Evolutionary conservation across 2,797 vertebrate species (phyloP), one percentile per base, ranked within the genome.

Genomic region (Tarsius wallacei): DNA sequence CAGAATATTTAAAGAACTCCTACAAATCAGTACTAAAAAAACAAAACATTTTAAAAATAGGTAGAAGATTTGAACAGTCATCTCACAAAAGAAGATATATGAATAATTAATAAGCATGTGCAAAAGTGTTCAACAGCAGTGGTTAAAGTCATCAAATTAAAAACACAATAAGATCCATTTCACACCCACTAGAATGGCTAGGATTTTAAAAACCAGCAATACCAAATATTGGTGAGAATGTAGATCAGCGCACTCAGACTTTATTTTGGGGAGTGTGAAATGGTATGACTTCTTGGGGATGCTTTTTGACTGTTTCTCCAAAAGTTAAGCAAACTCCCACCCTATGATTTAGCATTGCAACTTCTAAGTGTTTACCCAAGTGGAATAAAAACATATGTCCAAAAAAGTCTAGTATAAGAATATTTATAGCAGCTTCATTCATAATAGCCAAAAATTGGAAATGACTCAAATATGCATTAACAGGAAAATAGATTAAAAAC

Each of bases 391-490:
- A 94, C 17, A 9, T 61, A 26, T 31, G 9, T 76, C 55, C 8
- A 15, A 28, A 90, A 80, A 78, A 33, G 26, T 33, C 81, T 94
- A 53, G 26, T 49, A 11, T 77, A 85, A 77, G 51, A 93, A 77
- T 91, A 36, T 81, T 57, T 81, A 4, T 19, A 80, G 49, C 31
- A 64, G 17, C 24, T 59, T n/a, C n/a, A 70, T 51, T 63, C 5
- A 31, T 53, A 77, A 47, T 49, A 63, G 53, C 85, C 33, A n/a
- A 63, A 59, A 88, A 42, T 31, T 68, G 16, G 22, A 49, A 86
- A 59, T 70, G 68, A 77, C 21, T n/a, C 33, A 90, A 14, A 71
- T 89, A n/a, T n/a, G n/a, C n/a, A 84, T 49, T 73, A 91, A 81
- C 16, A 87, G 57, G 24, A 68, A 64, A 51, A 78, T 71, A 7